These are phyloP conservation scores for Neodontobutis hainanensis DNA, from an alignment of 2,113 vertebrate species.

Conservation along the genomic window DNA sequence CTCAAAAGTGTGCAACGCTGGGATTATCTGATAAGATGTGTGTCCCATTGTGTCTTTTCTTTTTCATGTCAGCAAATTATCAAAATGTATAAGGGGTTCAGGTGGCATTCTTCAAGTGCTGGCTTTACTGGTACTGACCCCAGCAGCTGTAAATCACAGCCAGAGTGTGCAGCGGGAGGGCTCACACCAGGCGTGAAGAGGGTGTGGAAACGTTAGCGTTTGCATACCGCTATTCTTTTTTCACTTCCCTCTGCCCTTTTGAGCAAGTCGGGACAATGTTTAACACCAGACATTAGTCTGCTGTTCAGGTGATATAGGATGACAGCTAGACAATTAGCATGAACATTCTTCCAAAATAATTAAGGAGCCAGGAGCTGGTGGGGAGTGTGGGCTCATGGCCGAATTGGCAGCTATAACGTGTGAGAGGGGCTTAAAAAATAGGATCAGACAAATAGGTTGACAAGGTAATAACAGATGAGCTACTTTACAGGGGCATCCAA, in stretches of 20 bases:
- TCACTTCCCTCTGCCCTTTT: constrained; percentile 36
- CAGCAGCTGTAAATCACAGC: constrained; percentile 49
- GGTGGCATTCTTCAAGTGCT: constrained; percentile 27
- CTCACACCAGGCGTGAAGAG: constrained; percentile 16
- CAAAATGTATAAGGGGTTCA: background rate
- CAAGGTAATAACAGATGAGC: constrained; percentile 59
- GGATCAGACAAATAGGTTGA: constrained; percentile 61
- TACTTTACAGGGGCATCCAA: constrained; percentile 24
- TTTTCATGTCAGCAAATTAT: too few species aligned
- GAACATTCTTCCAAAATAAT: constrained; percentile 76
- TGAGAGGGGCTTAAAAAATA: constrained; percentile 23
- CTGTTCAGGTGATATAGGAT: constrained; percentile 58
- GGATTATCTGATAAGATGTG: too few species aligned
- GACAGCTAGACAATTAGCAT: constrained; percentile 68
- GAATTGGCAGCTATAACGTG: constrained; percentile 51
- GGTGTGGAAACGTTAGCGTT: constrained; percentile 36
- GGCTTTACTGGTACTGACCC: constrained; percentile 45
- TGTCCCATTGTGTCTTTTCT: too few species aligned
- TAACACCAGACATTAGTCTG: constrained; percentile 65
- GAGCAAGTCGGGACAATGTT: constrained; percentile 60
- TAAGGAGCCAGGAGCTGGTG: constrained; percentile 57
- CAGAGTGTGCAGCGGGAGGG: constrained; percentile 38
- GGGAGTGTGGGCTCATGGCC: constrained; percentile 39
- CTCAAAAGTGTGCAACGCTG: too few species aligned
- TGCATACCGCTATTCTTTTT: constrained; percentile 52